Evolutionary conservation across 2,797 vertebrate species (phyloP).

Genomic region (Aplochiton taeniatus): DNA sequence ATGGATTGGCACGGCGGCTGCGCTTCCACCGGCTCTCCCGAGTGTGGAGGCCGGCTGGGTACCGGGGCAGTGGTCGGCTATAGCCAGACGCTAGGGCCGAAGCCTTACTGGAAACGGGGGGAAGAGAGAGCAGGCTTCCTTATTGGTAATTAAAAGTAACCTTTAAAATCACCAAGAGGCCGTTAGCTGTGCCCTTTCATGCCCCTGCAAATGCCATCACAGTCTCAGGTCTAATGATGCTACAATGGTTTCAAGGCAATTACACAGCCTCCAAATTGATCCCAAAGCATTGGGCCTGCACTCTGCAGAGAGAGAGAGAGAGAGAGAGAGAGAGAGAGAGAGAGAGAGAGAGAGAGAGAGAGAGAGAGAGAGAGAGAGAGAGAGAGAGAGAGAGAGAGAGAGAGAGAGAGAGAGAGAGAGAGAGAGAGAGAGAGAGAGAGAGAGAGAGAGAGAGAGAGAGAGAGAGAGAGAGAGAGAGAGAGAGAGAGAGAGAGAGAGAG

Average conservation of each 20-base stretch:
- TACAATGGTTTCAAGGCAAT: conserved; percentile 80
- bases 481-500: conserved; percentile 14
- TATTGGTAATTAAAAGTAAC: conserved; percentile 84
- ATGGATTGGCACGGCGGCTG: conserved; percentile 43
- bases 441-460: neutral
- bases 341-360: neutral
- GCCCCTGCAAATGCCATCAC: conserved; percentile 77
- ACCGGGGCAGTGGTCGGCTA: conserved; percentile 23
- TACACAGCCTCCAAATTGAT: conserved; percentile 78
- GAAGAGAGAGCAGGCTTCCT: conserved; percentile 65
- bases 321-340: conserved; percentile 43
- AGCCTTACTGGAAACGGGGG: conserved; percentile 51
- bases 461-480: neutral
- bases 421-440: neutral
- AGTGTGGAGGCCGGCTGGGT: neutral
- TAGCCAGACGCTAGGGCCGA: neutral
- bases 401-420: neutral
- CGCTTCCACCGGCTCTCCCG: neutral
- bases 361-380: conserved; percentile 21
- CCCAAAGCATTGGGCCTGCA: conserved; percentile 68
- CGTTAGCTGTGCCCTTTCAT: conserved; percentile 83
- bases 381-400: neutral
- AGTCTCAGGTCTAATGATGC: conserved; percentile 79
- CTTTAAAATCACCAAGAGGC: conserved; percentile 77
- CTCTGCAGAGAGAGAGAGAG: conserved; percentile 21